A percentile compares a stretch with the other conserved stretches of the same genome.
Conservation (phyloP, 1,140 invertebrate genomes). For the Cydia splendana region DNA sequence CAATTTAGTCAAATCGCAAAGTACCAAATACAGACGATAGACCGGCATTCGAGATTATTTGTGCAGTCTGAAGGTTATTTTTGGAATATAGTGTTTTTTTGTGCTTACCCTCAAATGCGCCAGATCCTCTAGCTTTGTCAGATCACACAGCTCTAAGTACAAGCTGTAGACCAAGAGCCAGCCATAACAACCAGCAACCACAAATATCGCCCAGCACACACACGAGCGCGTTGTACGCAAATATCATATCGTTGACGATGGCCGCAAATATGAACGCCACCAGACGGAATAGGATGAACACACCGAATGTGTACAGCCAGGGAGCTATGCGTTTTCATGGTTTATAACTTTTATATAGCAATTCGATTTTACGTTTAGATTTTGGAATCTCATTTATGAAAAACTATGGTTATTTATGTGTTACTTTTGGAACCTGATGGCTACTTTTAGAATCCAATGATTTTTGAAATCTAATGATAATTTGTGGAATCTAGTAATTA, state of each 20-base stretch:
- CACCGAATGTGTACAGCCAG: slow-evolving; percentile 91
- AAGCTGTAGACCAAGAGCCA: slow-evolving; percentile 94
- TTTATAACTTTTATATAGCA: too few relatives aligned
- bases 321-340: slow-evolving; percentile 90
- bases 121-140: slow-evolving; percentile 94
- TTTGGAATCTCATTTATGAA: too few relatives aligned
- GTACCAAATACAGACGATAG: too few relatives aligned
- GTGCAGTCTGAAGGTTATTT: too few relatives aligned
- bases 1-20: too few relatives aligned
- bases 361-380: too few relatives aligned
- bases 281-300: slow-evolving; percentile 88
- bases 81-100: too few relatives aligned
- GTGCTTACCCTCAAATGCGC: slow-evolving; percentile 91
- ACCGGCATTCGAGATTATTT: too few relatives aligned
- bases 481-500: background rate
- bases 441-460: background rate
- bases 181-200: slow-evolving; percentile 86
- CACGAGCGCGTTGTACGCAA: slow-evolving; percentile 94
- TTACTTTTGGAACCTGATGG: slow-evolving; percentile 13
- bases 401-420: too few relatives aligned
- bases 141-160: slow-evolving; percentile 91
- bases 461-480: too few relatives aligned
- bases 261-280: slow-evolving; percentile 91
- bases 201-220: slow-evolving; percentile 91
- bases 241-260: slow-evolving; percentile 95